Evolutionary conservation across 2,113 vertebrate genomes (phyloP).

Genomic region (Callaeas wilsoni): DNA sequence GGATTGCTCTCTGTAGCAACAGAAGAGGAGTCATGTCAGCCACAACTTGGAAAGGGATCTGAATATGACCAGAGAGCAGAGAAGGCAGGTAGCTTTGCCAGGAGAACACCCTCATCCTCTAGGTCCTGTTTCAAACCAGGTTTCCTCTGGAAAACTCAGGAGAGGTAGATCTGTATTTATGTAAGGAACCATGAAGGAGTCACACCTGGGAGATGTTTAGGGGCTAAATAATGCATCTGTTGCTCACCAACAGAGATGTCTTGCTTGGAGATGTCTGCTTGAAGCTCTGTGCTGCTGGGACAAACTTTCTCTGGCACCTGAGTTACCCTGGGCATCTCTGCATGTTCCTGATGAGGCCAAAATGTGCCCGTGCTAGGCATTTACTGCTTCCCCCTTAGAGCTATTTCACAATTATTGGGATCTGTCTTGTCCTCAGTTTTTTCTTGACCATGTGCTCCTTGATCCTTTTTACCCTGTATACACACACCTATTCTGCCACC

Average conservation of each 20-base stretch:
- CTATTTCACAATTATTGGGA: not conserved
- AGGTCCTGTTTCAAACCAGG: not conserved
- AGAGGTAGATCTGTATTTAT: not conserved
- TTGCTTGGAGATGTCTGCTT: not conserved
- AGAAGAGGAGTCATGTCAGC: not conserved
- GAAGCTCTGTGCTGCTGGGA: not conserved
- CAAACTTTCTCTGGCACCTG: not conserved
- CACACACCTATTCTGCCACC: rapidly evolving
- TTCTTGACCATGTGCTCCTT: not conserved
- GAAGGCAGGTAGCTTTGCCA: not conserved
- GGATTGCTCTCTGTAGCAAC: not conserved
- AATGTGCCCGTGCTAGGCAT: not conserved
- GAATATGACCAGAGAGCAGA: not conserved
- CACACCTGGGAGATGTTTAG: not conserved
- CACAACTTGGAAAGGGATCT: not conserved
- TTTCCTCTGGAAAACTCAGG: not conserved
- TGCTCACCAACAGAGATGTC: not conserved
- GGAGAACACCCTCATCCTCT: not conserved
- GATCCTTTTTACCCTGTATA: not conserved
- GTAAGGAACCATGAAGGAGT: not conserved
- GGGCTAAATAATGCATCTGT: not conserved
- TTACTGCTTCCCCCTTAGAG: not conserved
- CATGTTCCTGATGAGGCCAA: not conserved
- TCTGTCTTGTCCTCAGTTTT: not conserved
- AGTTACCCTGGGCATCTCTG: not conserved